Evolutionary conservation across 2,888 invertebrate species (phyloP), one percentile per base, ranked within the genome.

Genomic region (Hydraecia micacea): DNA sequence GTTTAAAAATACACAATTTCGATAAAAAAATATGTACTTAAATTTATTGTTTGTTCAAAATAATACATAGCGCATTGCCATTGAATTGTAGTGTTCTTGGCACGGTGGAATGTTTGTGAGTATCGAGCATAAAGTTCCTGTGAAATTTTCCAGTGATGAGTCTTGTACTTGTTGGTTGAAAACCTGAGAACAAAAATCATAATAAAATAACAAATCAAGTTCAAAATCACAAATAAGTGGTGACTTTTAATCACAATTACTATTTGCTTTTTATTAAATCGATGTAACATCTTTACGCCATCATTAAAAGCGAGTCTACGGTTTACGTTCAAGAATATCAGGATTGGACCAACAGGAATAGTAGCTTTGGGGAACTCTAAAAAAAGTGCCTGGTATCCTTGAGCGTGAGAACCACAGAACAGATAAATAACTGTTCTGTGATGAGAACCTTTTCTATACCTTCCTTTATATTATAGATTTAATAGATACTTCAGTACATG

Each of bases 111-210:
- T 86, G 5, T 93, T 83, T 25, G 80, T 86, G 9, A 94, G 81
- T 5, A 90, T 62, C 0, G 92, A 88, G 78, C 96, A 96, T 0
- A 96, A 73, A 0, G 94, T 91, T 18, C 92, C 93, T 0, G 90
- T 86, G 6, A 96, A 89, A 73, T 96, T 92, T 2, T 74, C 52
- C 28, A 91, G 87, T 1, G 94, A 86, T 0, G 87, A 82, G 66
- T 96, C 91, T 87, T 96, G 96, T 52, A 93, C 81, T 58, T 91
- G 73, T 78, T 96, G 94, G 79, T 95, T 86, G 86, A 94, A 96
- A 25, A 89, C 79, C 96, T 96, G 92, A 0, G 92, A 93, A 52
- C 28, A 76, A 62, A 66, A 46, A 55, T 32, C 28, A 69, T 32
- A 46, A 58, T 32, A 18, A 7, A 13, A 18, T 28, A 28, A 39